phyloP scores from a whole-genome alignment of 2,888 invertebrate genomes.

The Ichneumoninae sp. region DNA sequence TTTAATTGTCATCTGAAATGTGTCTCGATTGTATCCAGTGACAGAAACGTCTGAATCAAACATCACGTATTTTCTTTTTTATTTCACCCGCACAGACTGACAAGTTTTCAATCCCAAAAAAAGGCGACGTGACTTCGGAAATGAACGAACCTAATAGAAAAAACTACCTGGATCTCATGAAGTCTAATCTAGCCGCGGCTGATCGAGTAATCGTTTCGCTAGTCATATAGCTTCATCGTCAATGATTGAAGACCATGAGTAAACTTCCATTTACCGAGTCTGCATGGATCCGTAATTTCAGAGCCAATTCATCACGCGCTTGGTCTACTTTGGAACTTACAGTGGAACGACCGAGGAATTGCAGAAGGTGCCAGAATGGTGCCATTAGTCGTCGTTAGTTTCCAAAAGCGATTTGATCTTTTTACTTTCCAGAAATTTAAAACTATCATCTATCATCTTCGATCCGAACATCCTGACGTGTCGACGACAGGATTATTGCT shows the following conservation, averaged over 20 bases:
- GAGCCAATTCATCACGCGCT: slow-evolving; percentile 72
- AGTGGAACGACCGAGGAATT: slow-evolving; percentile 62
- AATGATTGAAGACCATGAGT: neutral
- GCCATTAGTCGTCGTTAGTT: neutral
- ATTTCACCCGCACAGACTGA: neutral
- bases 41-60: neutral
- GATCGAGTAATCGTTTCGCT: slow-evolving; percentile 69
- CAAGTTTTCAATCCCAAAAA: neutral
- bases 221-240: slow-evolving; percentile 10
- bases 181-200: slow-evolving; percentile 69
- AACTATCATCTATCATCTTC: slow-evolving; percentile 67
- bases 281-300: slow-evolving; percentile 59
- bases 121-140: neutral
- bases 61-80: neutral
- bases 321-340: slow-evolving; percentile 76
- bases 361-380: slow-evolving; percentile 67
- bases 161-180: slow-evolving; percentile 74
- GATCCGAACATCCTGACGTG: slow-evolving; percentile 67
- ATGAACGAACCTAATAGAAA: slow-evolving; percentile 70
- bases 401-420: neutral
- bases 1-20: neutral
- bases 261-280: neutral
- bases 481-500: slow-evolving; percentile 74
- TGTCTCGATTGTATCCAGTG: neutral
- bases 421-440: slow-evolving; percentile 69